Conservation (phyloP, 2,113 vertebrate species). For the Leptosomus discolor region DNA sequence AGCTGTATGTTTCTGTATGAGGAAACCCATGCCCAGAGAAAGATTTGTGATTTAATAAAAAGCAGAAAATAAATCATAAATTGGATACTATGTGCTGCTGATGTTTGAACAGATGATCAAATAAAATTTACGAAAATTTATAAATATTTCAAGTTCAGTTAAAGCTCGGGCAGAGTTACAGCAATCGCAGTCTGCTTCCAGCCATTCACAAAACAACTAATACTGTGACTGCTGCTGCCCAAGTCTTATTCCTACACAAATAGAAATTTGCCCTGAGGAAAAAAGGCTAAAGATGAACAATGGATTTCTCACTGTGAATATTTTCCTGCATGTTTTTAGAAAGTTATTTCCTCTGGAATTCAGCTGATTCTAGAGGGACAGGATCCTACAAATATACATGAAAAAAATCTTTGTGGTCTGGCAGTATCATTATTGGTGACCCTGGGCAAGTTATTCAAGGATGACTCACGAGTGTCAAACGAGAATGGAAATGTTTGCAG, state of each 20-base stretch:
- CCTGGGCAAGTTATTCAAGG: background rate
- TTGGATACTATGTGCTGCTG: background rate
- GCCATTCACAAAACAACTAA: background rate
- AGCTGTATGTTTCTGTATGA: background rate
- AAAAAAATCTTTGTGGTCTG: background rate
- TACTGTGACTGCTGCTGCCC: background rate
- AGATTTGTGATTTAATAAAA: conserved; percentile 4
- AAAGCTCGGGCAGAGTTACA: background rate
- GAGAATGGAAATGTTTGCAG: background rate
- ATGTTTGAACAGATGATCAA: background rate
- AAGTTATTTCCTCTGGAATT: conserved; percentile 29
- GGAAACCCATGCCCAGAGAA: background rate
- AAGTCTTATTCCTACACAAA: background rate
- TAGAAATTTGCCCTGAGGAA: background rate
- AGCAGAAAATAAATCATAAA: background rate
- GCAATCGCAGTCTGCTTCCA: conserved; percentile 9
- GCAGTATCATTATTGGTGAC: background rate
- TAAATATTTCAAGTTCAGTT: conserved; percentile 21
- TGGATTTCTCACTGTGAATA: background rate
- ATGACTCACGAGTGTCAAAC: background rate
- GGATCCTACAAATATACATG: background rate
- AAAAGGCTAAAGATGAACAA: background rate
- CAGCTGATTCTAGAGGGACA: background rate
- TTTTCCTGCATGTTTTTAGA: background rate
- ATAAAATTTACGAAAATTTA: conserved; percentile 28